Evolutionary conservation across 2,888 invertebrate genomes (phyloP).

Genomic region (Erynnis tages): DNA sequence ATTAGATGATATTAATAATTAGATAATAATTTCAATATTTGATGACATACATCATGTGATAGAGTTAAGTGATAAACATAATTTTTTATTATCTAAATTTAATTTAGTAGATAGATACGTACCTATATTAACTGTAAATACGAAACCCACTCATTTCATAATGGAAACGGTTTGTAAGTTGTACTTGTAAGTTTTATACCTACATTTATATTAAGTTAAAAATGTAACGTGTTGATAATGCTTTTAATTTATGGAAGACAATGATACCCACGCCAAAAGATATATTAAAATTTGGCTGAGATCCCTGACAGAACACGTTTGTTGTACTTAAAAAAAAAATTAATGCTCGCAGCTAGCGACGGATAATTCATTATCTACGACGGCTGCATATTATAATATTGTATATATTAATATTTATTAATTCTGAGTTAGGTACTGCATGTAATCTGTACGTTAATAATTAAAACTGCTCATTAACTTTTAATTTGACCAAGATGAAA

Average conservation of each 20-base stretch:
- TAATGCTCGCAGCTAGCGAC: conserved; percentile 21
- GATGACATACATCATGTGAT: no score
- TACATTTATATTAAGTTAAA: conserved; percentile 18
- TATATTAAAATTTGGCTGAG: conserved; percentile 18
- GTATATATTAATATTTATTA: conserved; percentile 38
- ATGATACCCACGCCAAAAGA: conserved; percentile 26
- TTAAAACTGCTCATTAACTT: conserved; percentile 63
- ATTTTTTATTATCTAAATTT: background rate
- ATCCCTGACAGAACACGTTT: conserved; percentile 21
- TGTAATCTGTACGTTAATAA: conserved; percentile 50
- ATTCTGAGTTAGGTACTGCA: conserved; percentile 41
- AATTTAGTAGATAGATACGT: background rate
- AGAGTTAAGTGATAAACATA: background rate
- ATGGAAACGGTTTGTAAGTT: conserved; percentile 15
- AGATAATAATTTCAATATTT: no score
- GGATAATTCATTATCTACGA: conserved; percentile 23
- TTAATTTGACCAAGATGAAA: conserved; percentile 51
- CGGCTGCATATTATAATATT: conserved; percentile 20
- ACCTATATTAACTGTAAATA: background rate
- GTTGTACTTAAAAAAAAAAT: conserved; percentile 19
- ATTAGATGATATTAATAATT: no score
- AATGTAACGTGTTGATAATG: conserved; percentile 20
- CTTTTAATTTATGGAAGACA: conserved; percentile 30
- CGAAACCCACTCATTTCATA: conserved; percentile 1
- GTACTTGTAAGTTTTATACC: background rate